Evolutionary conservation across 2,113 vertebrate genomes (phyloP).

Genomic region (Scophthalmus maximus): DNA sequence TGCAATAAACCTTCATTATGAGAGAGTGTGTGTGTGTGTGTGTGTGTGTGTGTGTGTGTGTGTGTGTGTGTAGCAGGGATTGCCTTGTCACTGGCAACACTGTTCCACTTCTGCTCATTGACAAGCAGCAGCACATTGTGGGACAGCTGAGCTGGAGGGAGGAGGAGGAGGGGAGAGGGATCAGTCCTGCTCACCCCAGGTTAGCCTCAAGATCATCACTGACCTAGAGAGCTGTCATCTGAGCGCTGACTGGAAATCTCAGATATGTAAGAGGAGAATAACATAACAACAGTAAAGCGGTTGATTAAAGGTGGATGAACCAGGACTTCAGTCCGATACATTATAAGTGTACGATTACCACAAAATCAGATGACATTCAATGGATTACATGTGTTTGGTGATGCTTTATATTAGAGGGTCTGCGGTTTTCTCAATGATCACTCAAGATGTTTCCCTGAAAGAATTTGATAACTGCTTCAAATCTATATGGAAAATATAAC

Average conservation of each 20-base stretch:
- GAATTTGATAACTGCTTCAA: too few relatives aligned
- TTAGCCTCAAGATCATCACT: slow-evolving; percentile 68
- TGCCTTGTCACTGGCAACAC: slow-evolving; percentile 67
- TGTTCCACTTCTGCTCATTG: slow-evolving; percentile 80
- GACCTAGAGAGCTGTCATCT: slow-evolving; percentile 64
- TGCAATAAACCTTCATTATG: neutral
- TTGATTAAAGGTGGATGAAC: slow-evolving; percentile 44
- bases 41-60: slow-evolving; percentile 13
- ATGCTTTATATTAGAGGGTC: too few relatives aligned
- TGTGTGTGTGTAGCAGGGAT: slow-evolving; percentile 34
- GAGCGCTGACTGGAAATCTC: slow-evolving; percentile 63
- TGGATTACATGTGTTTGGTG: neutral
- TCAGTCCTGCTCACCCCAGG: slow-evolving; percentile 63
- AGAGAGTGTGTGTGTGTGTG: slow-evolving; percentile 16
- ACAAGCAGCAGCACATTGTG: slow-evolving; percentile 93
- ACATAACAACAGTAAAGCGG: slow-evolving; percentile 46
- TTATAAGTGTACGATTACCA: neutral
- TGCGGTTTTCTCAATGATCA: too few relatives aligned
- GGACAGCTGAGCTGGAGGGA: slow-evolving; percentile 87
- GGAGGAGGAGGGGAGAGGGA: slow-evolving; percentile 36
- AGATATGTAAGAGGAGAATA: slow-evolving; percentile 65
- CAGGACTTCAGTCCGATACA: slow-evolving; percentile 1
- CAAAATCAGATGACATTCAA: neutral
- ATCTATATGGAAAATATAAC: neutral
- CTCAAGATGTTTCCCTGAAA: too few relatives aligned